Conservation (phyloP, 1,140 invertebrate species). For the Drosophila ambigua region DNA sequence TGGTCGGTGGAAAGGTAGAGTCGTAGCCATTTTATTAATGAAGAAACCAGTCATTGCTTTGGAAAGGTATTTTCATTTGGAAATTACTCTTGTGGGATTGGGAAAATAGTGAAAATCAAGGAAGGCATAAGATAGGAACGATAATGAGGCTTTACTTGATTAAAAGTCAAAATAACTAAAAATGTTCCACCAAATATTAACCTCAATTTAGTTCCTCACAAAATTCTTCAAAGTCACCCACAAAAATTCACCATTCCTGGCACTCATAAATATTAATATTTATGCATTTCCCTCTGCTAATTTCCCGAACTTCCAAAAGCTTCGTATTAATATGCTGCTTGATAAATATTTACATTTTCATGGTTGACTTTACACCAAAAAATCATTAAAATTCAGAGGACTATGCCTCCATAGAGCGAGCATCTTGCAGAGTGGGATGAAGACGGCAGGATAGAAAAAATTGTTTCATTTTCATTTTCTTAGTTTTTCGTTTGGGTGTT, state of each 20-base stretch:
- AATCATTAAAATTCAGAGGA: constrained; percentile 39
- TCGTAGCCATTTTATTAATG: constrained; percentile 53
- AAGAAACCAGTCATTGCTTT: constrained; percentile 46
- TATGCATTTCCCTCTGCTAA: neutral
- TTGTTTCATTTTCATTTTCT: constrained; percentile 48
- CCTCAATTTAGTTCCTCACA: too few relatives aligned
- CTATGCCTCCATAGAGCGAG: constrained; percentile 11
- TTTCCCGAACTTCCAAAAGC: constrained; percentile 24
- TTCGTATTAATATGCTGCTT: constrained; percentile 22
- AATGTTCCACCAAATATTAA: neutral
- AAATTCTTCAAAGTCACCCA: too few relatives aligned
- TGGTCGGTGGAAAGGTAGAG: neutral
- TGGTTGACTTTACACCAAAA: constrained; percentile 11
- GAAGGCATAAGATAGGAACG: too few relatives aligned
- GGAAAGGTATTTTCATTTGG: constrained; percentile 5
- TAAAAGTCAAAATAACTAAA: neutral
- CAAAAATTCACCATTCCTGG: too few relatives aligned
- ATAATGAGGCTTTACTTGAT: neutral
- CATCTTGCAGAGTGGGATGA: constrained; percentile 3
- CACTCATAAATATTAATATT: constrained; percentile 20
- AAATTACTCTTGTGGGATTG: neutral
- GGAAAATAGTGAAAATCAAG: neutral
- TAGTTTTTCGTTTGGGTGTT: constrained; percentile 21
- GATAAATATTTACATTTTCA: constrained; percentile 47
- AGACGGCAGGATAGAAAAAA: neutral